phyloP scores from a whole-genome alignment of 2,113 vertebrate species.

The Atherinomorus stipes region DNA sequence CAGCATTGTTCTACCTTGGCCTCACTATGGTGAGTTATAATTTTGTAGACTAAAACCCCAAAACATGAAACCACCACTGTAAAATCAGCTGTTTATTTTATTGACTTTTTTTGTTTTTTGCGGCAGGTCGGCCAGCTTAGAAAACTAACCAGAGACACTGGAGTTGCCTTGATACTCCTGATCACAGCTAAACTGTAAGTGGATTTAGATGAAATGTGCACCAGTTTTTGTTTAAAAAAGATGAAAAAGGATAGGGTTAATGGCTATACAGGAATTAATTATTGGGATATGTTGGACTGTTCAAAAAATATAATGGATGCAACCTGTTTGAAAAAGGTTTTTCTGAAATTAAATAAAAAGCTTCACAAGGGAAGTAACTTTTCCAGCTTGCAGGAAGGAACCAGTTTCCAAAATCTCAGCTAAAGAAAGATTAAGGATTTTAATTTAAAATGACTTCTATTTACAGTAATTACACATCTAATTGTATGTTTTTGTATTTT shows the following conservation, averaged over 20 bases:
- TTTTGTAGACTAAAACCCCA: not conserved
- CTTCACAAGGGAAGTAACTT: no score
- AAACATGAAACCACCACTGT: not conserved
- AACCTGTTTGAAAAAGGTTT: no score
- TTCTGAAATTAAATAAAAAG: no score
- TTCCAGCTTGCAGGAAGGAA: not conserved
- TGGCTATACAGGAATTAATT: no score
- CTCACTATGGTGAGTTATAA: conserved; percentile 89
- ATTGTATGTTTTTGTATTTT: no score
- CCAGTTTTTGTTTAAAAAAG: no score
- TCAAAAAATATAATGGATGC: no score
- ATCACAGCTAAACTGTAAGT: conserved; percentile 99
- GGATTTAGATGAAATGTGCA: rapidly evolving
- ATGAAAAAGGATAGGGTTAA: no score
- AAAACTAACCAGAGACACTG: conserved; percentile 90
- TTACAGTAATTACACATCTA: not conserved
- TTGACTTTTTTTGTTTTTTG: not conserved
- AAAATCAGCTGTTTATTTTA: not conserved
- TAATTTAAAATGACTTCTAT: not conserved
- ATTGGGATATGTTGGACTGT: not conserved
- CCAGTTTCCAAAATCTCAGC: not conserved
- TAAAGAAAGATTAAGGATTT: not conserved
- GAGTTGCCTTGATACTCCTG: conserved; percentile 94
- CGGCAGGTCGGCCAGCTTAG: conserved; percentile 88
- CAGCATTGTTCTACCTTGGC: conserved; percentile 97